Conservation (phyloP, 2,888 invertebrate species). For the Allacma fusca region DNA sequence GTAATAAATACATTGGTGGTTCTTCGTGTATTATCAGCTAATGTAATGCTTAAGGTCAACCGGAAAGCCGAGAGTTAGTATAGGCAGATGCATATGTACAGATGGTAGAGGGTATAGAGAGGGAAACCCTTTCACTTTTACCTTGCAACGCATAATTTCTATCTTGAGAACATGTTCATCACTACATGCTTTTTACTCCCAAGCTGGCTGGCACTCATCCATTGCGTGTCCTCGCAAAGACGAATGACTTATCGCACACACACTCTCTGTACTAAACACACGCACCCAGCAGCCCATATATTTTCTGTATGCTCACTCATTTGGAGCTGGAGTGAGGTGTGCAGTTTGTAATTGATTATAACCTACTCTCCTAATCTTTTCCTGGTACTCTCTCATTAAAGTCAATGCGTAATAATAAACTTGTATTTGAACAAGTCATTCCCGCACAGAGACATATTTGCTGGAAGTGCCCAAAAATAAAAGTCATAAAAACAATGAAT, state of each 20-base stretch:
- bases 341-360: background rate
- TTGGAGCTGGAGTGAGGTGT: conserved; percentile 10
- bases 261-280: background rate
- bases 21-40: background rate
- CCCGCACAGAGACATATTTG: too few species aligned
- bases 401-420: too few species aligned
- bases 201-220: conserved; percentile 3
- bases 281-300: background rate
- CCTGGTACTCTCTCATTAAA: background rate
- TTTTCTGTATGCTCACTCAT: background rate
- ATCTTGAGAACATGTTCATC: conserved; percentile 13
- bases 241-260: conserved; percentile 7
- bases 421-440: too few species aligned
- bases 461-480: too few species aligned
- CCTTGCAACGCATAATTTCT: conserved; percentile 32
- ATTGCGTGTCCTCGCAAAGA: conserved; percentile 14
- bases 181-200: background rate
- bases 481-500: too few species aligned
- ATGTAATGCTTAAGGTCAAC: conserved; percentile 33
- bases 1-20: background rate
- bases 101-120: too few species aligned
- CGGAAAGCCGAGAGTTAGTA: conserved; percentile 27
- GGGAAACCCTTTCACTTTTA: conserved; percentile 38
- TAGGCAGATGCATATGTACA: background rate
- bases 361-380: background rate